Percentiles rank a stretch among this genome's conserved stretches.
Evolutionary conservation across 2,888 invertebrate species (phyloP).

Genomic region (Beris morrisii): DNA sequence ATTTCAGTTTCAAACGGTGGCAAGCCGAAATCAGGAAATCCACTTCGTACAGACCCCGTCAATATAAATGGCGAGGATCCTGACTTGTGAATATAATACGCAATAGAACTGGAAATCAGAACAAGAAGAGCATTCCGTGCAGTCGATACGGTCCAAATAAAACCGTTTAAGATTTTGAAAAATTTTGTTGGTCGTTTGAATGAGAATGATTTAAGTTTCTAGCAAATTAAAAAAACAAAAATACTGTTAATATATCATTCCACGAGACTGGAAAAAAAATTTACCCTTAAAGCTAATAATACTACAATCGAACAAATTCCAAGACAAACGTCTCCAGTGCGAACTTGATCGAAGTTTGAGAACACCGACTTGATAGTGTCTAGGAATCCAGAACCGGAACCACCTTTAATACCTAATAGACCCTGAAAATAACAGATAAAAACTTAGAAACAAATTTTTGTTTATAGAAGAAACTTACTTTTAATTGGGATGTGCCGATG

Average conservation of each 20-base stretch:
- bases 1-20: constrained; percentile 72
- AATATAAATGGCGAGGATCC: constrained; percentile 67
- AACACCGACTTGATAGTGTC: constrained; percentile 73
- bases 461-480: constrained; percentile 55
- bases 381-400: constrained; percentile 70
- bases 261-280: not conserved
- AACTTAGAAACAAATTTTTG: constrained; percentile 11
- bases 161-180: constrained; percentile 57
- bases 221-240: constrained; percentile 43
- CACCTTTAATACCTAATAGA: constrained; percentile 71
- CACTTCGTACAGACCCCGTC: constrained; percentile 69
- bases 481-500: constrained; percentile 83
- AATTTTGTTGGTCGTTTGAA: constrained; percentile 54
- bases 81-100: constrained; percentile 62
- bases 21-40: constrained; percentile 68
- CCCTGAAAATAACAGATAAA: constrained; percentile 48
- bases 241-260: constrained; percentile 44
- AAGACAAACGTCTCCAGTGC: constrained; percentile 69
- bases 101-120: constrained; percentile 62
- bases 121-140: constrained; percentile 85
- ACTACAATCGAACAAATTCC: constrained; percentile 74
- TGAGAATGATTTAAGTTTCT: constrained; percentile 75
- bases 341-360: constrained; percentile 68
- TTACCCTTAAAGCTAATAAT: constrained; percentile 75
- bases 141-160: constrained; percentile 76